Conservation (phyloP, 1,140 invertebrate species). For the Papilio machaon region DNA sequence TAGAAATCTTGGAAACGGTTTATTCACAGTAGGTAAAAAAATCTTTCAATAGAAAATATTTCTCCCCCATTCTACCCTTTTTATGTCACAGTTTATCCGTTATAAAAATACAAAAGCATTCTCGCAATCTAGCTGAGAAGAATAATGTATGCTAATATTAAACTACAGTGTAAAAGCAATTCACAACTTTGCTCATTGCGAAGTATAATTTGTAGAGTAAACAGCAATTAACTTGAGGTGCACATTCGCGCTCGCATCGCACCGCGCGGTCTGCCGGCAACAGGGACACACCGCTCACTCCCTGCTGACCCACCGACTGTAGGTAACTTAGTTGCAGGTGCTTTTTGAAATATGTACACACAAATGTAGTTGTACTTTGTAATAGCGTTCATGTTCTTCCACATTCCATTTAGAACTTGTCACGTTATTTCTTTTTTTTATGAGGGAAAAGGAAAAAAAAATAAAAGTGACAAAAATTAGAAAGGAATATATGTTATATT, state of each 20-base stretch:
- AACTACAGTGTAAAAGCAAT: not conserved
- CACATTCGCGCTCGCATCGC: not conserved
- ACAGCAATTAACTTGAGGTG: not conserved
- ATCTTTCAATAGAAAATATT: not conserved
- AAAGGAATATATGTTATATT: too few species aligned
- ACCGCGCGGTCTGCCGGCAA: not conserved
- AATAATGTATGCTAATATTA: not conserved
- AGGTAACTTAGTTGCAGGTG: not conserved
- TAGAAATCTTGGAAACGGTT: too few species aligned
- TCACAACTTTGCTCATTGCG: not conserved
- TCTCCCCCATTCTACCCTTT: not conserved
- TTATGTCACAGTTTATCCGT: not conserved
- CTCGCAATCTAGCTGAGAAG: not conserved
- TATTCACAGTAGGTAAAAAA: too few species aligned
- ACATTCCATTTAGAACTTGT: not conserved
- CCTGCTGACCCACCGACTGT: not conserved
- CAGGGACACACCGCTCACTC: not conserved
- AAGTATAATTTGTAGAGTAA: slow-evolving; percentile 4
- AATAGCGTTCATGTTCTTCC: not conserved
- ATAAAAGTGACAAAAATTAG: too few species aligned
- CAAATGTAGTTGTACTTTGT: not conserved
- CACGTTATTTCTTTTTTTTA: too few species aligned
- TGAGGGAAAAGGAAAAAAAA: too few species aligned
- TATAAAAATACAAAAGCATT: not conserved
- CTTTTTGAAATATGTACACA: not conserved